Base-by-base conservation (phyloP, 2,113 vertebrate genomes). In the Lasiurus borealis region DNA sequence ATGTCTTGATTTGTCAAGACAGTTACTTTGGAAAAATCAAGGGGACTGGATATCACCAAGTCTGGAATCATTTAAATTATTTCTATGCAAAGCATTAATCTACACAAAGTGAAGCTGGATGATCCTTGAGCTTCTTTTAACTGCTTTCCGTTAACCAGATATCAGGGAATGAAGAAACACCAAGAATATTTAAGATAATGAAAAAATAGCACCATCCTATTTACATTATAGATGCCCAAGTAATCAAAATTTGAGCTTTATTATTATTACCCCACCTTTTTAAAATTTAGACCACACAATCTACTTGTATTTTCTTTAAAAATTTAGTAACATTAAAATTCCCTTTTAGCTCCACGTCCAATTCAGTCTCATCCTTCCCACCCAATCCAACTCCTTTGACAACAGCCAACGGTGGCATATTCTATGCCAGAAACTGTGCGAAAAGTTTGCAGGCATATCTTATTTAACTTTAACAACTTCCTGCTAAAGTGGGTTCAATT, bases 211-310 rank as follows among this genome's bases (percentile, higher is more conserved):
- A 72, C 16, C 34, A 54, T 89, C 12, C 12, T 36, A 23, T 46
- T 77, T 91, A 80, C 1, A 75, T 88, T 81, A 71, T 0, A 88
- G 68, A 73, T 57, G 69, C n/a, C 48, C 46, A 85, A 14, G 21
- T 12, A 59, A 29, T 86, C n/a, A 73, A 83, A 93, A 5, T 4
- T 57, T 1, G 29, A 89, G 75, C 68, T 78, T 52, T 85, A 3
- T 73, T 92, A 15, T 57, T 71, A 71, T 25, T 34, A n/a, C 7
- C n/a, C 3, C 1, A 15, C 6, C 21, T 85, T 77, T n/a, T 40
- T 80, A 92, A 50, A 90, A 19, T 92, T 95, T 34, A 88, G 77
- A 68, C 68, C 23, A 93, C 52, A 36, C 54, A 85, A 68, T 75
- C 44, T 57, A 31, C 21, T 83, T 62, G 6, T 44, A 92, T 54